Conservation (phyloP, 2,888 invertebrate genomes). For the Phrixothrix hirtus region DNA sequence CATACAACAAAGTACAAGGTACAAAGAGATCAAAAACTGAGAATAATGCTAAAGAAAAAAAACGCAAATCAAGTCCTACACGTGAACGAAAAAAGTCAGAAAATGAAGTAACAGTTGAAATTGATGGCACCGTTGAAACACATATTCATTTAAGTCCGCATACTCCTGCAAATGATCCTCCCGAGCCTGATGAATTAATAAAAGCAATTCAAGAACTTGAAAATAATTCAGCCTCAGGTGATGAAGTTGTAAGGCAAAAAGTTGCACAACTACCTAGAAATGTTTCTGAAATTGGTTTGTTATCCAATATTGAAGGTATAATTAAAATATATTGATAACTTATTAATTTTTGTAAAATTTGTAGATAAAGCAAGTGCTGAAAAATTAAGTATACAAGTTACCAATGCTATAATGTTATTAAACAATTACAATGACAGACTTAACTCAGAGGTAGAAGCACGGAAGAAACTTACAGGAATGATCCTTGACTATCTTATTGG, state of each 20-base stretch:
- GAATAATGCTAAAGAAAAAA: constrained; percentile 36
- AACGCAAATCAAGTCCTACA: constrained; percentile 42
- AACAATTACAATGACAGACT: constrained; percentile 89
- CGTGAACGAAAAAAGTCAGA: constrained; percentile 60
- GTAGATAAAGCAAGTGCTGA: constrained; percentile 78
- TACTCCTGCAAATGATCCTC: constrained; percentile 81
- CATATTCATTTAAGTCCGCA: constrained; percentile 79
- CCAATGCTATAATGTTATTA: constrained; percentile 83
- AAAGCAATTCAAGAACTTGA: constrained; percentile 84
- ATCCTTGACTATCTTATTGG: constrained; percentile 84
- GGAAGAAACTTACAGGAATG: constrained; percentile 84
- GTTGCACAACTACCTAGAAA: constrained; percentile 93
- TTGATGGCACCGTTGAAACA: constrained; percentile 75
- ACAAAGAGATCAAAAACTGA: no score
- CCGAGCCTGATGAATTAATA: constrained; percentile 90
- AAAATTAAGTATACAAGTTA: constrained; percentile 78
- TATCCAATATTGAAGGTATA: constrained; percentile 86
- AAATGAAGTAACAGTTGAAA: constrained; percentile 57
- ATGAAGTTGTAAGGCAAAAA: constrained; percentile 88
- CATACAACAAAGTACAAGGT: no score
- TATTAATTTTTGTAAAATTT: no score
- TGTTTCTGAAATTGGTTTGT: constrained; percentile 87
- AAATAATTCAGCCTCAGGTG: constrained; percentile 92
- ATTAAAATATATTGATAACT: no score
- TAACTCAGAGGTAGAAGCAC: constrained; percentile 85